Base-by-base conservation (phyloP, 2,113 vertebrate species). In the Melanostigma gelatinosum region DNA sequence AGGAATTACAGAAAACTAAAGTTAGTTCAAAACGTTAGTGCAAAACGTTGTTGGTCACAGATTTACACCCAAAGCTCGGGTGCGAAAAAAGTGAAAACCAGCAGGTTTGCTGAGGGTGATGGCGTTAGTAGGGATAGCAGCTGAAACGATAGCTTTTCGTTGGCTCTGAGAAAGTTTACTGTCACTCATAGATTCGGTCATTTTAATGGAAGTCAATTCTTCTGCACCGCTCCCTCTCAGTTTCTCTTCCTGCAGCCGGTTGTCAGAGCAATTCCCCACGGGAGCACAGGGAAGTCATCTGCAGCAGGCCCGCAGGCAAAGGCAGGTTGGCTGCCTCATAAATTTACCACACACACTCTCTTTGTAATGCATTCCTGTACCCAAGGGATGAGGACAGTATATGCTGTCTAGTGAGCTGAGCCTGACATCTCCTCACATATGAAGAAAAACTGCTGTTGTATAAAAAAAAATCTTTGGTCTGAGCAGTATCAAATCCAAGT, bases 261-360 rank as follows among this genome's bases (percentile, higher is more conserved):
- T 80, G 82, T 88, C 88, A 84, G 20, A 67, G 61, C 83, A 72
- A 87, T 85, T 80, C 85, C 85, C 90, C 87, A 83, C 81, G 77
- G 77, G 74, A 86, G 79, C 75, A 32, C 79, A 13, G 77, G 80
- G 61, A 74, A 86, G 88, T 90, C 90, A 85, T 92, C 85, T 80
- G 83, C 83, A 77, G 36, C 81, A 60, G 76, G 80, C 79, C 85
- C 38, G 61, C 85, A 81, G 81, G 88, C 87, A 77, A 62, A 52
- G 76, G 60, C 75, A 64, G 82, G 55, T 15, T 44, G 78, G 72
- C 81, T 62, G 83, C 65, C 72, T 90, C 89, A 85, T 90, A 81
- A 89, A 89, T 90, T 86, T 83, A 79, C 83, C 78, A 68, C 68
- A 34, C 34, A 68, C 68, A 40, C 76, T 9, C 82, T 75, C 73